These are phyloP conservation scores for Anthoscopus minutus DNA, from an alignment of 2,113 vertebrate species.

Conservation along the genomic window DNA sequence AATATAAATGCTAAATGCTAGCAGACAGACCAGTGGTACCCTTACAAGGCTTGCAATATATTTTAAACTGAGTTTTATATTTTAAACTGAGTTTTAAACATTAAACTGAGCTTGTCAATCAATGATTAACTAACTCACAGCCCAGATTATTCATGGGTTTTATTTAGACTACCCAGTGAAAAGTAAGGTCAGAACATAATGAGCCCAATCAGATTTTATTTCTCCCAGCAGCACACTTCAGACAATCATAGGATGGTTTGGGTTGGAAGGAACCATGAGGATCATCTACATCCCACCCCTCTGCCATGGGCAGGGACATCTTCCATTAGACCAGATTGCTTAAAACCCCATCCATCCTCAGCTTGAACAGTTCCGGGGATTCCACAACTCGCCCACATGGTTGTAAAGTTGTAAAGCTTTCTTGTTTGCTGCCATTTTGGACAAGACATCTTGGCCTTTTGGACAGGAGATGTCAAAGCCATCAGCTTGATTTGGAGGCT, in stretches of 20 bases:
- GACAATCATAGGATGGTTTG: neutral
- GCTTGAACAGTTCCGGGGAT: neutral
- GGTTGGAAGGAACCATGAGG: neutral
- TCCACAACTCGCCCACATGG: neutral
- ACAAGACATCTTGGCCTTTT: accelerated
- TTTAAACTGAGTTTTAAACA: too few species aligned
- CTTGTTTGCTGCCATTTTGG: neutral
- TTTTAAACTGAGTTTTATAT: too few species aligned
- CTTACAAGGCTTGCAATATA: neutral
- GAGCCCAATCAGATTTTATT: neutral
- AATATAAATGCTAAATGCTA: neutral
- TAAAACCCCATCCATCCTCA: neutral
- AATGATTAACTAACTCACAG: neutral
- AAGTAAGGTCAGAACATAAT: neutral
- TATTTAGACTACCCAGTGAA: neutral
- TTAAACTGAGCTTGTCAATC: neutral
- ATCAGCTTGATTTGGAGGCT: neutral
- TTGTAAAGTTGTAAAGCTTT: too few species aligned
- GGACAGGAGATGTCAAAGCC: neutral
- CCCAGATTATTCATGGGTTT: neutral
- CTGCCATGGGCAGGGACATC: neutral
- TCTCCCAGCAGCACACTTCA: neutral
- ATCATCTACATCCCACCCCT: neutral
- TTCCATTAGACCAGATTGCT: neutral
- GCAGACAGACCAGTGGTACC: neutral